A percentile compares a stretch with the other conserved stretches of the same genome.
Conservation (phyloP, 2,113 vertebrate species). For the Triplophysa dalaica region DNA sequence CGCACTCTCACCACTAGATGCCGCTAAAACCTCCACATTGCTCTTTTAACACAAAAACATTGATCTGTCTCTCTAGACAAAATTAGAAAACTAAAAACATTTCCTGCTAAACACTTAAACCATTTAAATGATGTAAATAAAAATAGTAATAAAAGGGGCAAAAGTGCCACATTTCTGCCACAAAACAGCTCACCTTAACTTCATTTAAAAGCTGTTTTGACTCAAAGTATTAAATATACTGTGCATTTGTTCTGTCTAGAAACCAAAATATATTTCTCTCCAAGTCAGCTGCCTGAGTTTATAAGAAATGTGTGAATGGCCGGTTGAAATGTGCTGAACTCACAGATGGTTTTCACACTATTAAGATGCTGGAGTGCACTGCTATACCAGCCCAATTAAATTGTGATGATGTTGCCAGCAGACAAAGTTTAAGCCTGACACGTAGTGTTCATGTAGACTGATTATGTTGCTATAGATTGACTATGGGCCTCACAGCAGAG, state of each 20-base stretch:
- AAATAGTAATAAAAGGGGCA: too few relatives aligned
- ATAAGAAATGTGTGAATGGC: background rate
- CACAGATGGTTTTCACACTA: background rate
- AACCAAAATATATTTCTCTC: background rate
- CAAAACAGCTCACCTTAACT: too few relatives aligned
- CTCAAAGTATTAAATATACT: background rate
- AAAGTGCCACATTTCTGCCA: too few relatives aligned
- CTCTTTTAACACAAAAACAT: too few relatives aligned
- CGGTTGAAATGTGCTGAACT: background rate
- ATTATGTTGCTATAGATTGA: constrained; percentile 34
- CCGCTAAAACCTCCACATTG: too few relatives aligned
- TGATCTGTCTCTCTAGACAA: too few relatives aligned
- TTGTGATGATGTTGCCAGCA: constrained; percentile 24
- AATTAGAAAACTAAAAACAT: too few relatives aligned
- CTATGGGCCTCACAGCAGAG: constrained; percentile 22
- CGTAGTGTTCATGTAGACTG: constrained; percentile 34
- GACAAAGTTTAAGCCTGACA: constrained; percentile 33
- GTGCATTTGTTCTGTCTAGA: background rate
- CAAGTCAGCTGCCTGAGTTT: background rate
- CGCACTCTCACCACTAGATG: too few relatives aligned
- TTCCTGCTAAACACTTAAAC: too few relatives aligned
- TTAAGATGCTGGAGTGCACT: background rate
- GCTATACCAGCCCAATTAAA: constrained; percentile 34
- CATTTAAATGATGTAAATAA: too few relatives aligned
- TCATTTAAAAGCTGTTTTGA: background rate